Evolutionary conservation across 37 sponge, comb jelly and placozoan genomes (phyloP).

Genomic region (Axinella damicornis): DNA sequence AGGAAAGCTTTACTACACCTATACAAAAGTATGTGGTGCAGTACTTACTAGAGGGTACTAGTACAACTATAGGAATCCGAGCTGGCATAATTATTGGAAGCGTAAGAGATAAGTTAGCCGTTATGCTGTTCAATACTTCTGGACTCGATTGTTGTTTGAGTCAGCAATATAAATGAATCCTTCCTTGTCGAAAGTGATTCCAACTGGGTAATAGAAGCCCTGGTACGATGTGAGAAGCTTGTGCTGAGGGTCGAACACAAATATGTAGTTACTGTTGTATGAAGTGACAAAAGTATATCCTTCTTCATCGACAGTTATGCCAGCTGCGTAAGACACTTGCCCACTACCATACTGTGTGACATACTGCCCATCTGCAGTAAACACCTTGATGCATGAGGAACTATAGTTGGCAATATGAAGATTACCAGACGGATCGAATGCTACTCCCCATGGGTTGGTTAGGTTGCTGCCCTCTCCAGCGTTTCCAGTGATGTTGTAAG

Average conservation of each 20-base stretch:
- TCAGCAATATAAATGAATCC: conserved; percentile 15
- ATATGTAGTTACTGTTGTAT: background rate
- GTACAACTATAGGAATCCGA: too few species aligned
- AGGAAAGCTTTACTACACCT: too few species aligned
- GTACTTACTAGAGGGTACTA: too few species aligned
- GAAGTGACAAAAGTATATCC: conserved; percentile 38
- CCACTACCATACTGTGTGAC: conserved; percentile 27
- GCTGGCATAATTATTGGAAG: too few species aligned
- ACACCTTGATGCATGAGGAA: conserved; percentile 21
- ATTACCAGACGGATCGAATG: conserved; percentile 46
- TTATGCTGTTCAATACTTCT: conserved; percentile 10
- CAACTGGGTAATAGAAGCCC: background rate
- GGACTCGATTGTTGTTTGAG: background rate
- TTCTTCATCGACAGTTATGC: conserved; percentile 52
- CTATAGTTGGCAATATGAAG: conserved; percentile 39
- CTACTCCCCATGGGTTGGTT: conserved; percentile 56
- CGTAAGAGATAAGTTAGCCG: too few species aligned
- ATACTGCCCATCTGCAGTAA: conserved; percentile 24
- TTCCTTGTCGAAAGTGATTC: conserved; percentile 12
- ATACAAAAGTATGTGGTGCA: too few species aligned
- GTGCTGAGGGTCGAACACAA: conserved; percentile 15
- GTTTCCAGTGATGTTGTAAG: conserved; percentile 10
- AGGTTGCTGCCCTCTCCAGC: background rate
- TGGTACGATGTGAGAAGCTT: background rate
- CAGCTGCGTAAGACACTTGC: conserved; percentile 19